Percentiles rank a stretch among this genome's conserved stretches.
These are phyloP conservation scores for Margarornis squamiger DNA, from an alignment of 2,797 vertebrate genomes.

Conservation along the genomic window DNA sequence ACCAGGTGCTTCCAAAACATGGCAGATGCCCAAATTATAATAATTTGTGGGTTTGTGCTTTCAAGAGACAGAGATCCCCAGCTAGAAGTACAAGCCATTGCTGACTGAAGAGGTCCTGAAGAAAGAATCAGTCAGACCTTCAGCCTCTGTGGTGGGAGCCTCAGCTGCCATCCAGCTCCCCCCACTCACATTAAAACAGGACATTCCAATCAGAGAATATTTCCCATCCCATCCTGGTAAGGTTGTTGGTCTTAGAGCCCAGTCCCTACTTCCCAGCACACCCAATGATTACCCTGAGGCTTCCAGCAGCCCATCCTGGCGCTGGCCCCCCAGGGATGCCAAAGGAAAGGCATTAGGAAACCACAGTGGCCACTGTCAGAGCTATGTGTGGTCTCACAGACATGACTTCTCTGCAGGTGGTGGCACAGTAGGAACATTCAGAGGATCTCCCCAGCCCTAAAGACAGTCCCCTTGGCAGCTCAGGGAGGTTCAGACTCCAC, in stretches of 20 bases:
- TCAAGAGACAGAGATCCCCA: not conserved
- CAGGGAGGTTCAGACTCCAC: not conserved
- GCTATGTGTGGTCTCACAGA: not conserved
- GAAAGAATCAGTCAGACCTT: not conserved
- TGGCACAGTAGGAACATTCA: not conserved
- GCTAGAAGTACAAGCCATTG: not conserved
- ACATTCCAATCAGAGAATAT: not conserved
- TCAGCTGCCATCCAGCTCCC: not conserved
- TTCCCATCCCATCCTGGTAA: not conserved
- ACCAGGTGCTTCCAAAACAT: not conserved
- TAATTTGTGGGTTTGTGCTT: not conserved
- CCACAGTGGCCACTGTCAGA: not conserved
- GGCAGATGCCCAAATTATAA: not conserved
- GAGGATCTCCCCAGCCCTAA: not conserved
- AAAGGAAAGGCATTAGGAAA: not conserved
- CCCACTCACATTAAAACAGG: not conserved
- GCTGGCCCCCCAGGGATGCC: not conserved
- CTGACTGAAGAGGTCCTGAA: not conserved
- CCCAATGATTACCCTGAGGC: not conserved
- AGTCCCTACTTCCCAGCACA: fast-evolving
- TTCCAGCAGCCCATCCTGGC: not conserved
- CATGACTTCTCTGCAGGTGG: not conserved
- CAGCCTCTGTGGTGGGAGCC: not conserved
- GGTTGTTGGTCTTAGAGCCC: not conserved
- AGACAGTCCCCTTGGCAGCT: fast-evolving